Evolutionary conservation across 2,797 vertebrate species (phyloP).

Genomic region (Mallotus villosus): DNA sequence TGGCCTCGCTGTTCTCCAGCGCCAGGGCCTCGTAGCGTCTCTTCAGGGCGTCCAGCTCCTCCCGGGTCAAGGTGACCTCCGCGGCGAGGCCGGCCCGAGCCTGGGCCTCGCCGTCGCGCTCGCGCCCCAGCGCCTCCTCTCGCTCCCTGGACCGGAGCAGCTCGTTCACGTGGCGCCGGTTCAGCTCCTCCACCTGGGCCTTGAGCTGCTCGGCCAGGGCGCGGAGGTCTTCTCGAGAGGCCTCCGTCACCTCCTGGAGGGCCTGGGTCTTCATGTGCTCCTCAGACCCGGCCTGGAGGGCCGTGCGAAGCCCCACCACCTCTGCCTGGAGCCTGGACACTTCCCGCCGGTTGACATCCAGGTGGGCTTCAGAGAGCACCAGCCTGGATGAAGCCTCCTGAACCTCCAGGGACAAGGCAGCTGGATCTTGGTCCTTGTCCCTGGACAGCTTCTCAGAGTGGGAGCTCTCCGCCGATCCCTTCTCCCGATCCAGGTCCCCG

Average conservation of each 20-base stretch:
- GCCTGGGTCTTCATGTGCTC: conserved; percentile 78
- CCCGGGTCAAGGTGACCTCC: conserved; percentile 66
- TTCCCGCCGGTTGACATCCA: conserved; percentile 77
- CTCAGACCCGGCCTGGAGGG: conserved; percentile 71
- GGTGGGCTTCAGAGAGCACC: conserved; percentile 78
- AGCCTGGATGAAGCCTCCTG: conserved; percentile 71
- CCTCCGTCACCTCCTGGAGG: conserved; percentile 73
- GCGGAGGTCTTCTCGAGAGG: conserved; percentile 77
- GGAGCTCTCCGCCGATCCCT: conserved; percentile 67
- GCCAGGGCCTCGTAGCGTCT: conserved; percentile 66
- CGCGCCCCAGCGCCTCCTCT: conserved; percentile 70
- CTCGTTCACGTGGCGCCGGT: conserved; percentile 82
- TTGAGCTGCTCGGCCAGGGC: conserved; percentile 75
- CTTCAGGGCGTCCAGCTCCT: conserved; percentile 76
- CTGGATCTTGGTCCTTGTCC: conserved; percentile 56
- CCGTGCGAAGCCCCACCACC: conserved; percentile 76
- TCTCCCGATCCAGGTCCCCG: conserved; percentile 66
- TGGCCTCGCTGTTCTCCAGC: conserved; percentile 79
- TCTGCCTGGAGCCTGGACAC: conserved; percentile 75
- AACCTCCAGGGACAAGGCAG: conserved; percentile 36
- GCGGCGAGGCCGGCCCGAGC: conserved; percentile 68
- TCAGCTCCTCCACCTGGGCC: conserved; percentile 83
- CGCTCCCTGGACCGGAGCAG: conserved; percentile 77
- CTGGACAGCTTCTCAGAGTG: conserved; percentile 27
- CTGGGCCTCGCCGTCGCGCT: conserved; percentile 65